Evolutionary conservation across 2,888 invertebrate genomes (phyloP), one percentile per base, ranked within the genome.

Genomic region (Calliphora vomitoria): DNA sequence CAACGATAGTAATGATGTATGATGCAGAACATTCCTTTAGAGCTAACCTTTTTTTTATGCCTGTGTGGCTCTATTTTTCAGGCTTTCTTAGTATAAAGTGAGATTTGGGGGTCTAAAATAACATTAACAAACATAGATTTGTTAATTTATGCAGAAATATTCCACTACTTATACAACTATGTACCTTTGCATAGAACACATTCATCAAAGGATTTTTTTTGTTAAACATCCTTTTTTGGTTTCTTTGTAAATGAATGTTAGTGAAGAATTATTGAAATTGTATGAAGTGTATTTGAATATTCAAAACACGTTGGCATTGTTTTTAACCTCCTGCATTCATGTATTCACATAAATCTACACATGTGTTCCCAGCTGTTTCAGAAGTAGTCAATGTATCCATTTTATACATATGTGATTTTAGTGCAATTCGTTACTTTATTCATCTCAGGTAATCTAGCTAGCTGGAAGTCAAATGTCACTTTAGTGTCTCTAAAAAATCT

Each of bases 281-380:
- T 64, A 75, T 75, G 44, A 62, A 62, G 20, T 78, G 41, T 55
- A 64, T 82, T 81, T 75, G 64, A 81, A 71, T 85, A 85, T 85
- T 76, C 85, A 66, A 72, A 66, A 55, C 85, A 85, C 72, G 85
- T 81, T 66, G 41, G 41, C 58, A 31, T 76, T 71, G 47, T 62
- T 66, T 76, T 82, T 50, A 72, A 72, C 60, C 71, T 60, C 3
- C 38, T 10, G 53, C 13, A 47, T 72, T 53, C 20, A 18, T 25
- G 18, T 31, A 44, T 50, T 6, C 44, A 71, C 55, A 53, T n/a
- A 35, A 13, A 18, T 50, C 25, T 41, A 20, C 50, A 44, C 11
- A 44, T 10, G 44, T 44, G 3, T 11, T 35, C 5, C 35, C 35
- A 35, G 35, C 5, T 4, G 35, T 5, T 35, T 35, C 6, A 5